phyloP scores from a whole-genome alignment of 2,113 vertebrate genomes.

The Pterophyllum scalare region DNA sequence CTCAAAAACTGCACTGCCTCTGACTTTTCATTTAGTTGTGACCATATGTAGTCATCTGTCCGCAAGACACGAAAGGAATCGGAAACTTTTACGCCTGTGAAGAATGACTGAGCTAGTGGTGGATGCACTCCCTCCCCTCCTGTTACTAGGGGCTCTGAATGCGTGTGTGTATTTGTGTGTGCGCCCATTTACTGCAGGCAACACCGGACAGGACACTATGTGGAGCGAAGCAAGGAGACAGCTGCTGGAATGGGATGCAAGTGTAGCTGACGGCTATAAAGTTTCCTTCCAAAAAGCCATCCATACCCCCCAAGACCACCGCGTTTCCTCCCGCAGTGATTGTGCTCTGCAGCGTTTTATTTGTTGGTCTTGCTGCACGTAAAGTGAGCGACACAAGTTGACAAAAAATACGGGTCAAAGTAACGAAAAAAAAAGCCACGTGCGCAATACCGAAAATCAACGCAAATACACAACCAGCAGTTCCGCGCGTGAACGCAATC shows the following conservation, averaged over 20 bases:
- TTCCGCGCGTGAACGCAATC: slow-evolving; percentile 66
- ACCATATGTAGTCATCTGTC: slow-evolving; percentile 75
- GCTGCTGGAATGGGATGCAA: slow-evolving; percentile 72
- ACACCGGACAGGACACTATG: slow-evolving; percentile 36
- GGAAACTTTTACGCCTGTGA: slow-evolving; percentile 71
- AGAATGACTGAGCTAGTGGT: slow-evolving; percentile 54
- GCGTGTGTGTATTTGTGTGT: slow-evolving; percentile 23
- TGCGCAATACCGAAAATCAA: slow-evolving; percentile 62
- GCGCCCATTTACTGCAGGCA: slow-evolving; percentile 53
- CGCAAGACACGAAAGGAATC: slow-evolving; percentile 62
- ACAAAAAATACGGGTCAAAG: slow-evolving; percentile 5
- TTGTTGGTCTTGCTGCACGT: neutral
- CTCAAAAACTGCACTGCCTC: neutral
- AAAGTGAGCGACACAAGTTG: neutral
- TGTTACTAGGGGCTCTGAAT: slow-evolving; percentile 26
- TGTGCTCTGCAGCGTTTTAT: neutral
- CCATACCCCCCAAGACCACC: slow-evolving; percentile 40
- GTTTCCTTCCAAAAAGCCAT: slow-evolving; percentile 56
- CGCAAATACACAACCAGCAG: slow-evolving; percentile 36
- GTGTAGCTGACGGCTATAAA: slow-evolving; percentile 65
- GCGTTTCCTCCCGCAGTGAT: slow-evolving; percentile 4
- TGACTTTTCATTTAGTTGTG: slow-evolving; percentile 51
- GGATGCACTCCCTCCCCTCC: slow-evolving; percentile 67
- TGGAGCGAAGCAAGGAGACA: slow-evolving; percentile 60
- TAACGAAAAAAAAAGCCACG: slow-evolving; percentile 51